Base-by-base conservation (phyloP, 2,797 vertebrate genomes). In the Threskiornis aethiopicus region DNA sequence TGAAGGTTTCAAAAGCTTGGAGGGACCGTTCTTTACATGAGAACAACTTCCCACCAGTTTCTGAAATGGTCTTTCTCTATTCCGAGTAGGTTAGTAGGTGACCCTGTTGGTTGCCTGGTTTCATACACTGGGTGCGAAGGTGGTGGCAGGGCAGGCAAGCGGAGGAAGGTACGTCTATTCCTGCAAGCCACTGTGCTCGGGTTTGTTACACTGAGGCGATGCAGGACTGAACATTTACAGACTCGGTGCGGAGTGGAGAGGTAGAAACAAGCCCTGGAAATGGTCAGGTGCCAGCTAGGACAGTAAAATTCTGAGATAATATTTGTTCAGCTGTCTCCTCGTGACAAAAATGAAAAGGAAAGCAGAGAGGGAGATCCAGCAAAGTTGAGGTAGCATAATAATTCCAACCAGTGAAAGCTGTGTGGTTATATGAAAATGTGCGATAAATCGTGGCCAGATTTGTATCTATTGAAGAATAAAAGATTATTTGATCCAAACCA, bases 281-380 rank as follows among this genome's bases (percentile, higher is more conserved):
- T 81, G 86, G 62, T 88, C 25, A 55, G 89, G 89, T 97, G 96
- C 96, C 81, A 94, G 80, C 87, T 96, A 94, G 84, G 95, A 98
- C 97, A 90, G 90, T 95, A 84, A 96, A 92, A 44, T 97, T 98
- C 90, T 97, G 93, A 81, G 92, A 92, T 64, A 89, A 90, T 98
- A 92, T 97, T 98, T 97, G 93, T 96, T 97, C 97, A 97, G 97
- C 97, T 98, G 96, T 97, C 90, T 95, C 82, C 75, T 96, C 84
- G 0, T 85, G 61, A 75, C 47, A 94, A 51, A 70, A 87, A 41
- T 91, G 65, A 90, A 84, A 90, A 89, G 78, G n/a, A 66, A 95
- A 90, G 75, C 80, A 79, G 66, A 93, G 83, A 84, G 95, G 88
- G 95, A 96, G 84, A 79, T 78, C 17, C 37, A 52, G 67, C 55